Conservation (phyloP, 2,888 invertebrate species). For the Hoplodrina blanda region DNA sequence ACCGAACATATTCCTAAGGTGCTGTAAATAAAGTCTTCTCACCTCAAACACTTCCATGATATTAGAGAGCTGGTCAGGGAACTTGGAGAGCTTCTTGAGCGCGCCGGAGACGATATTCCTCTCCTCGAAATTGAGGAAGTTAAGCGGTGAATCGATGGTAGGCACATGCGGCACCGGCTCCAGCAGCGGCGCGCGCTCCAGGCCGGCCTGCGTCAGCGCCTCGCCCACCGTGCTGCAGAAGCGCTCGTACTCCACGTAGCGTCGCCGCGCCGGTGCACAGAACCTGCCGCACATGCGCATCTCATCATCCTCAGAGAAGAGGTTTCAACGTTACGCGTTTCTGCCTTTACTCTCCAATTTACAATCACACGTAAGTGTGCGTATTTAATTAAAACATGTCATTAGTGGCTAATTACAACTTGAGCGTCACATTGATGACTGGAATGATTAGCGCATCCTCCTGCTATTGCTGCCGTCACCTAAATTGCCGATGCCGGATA, state of each 20-base stretch:
- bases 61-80: constrained; percentile 92
- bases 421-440: too few species aligned
- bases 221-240: constrained; percentile 93
- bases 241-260: constrained; percentile 92
- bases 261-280: constrained; percentile 91
- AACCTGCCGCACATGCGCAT: constrained; percentile 85
- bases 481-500: too few species aligned
- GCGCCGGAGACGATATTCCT: constrained; percentile 91
- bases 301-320: too few species aligned
- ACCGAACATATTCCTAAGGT: too few species aligned
- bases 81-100: constrained; percentile 92
- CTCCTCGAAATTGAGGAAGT: constrained; percentile 94
- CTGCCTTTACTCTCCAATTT: too few species aligned
- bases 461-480: too few species aligned
- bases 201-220: constrained; percentile 92
- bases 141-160: constrained; percentile 90
- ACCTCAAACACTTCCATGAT: constrained; percentile 93
- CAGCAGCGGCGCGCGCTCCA: constrained; percentile 93
- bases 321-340: too few species aligned
- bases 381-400: too few species aligned
- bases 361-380: too few species aligned
- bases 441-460: too few species aligned
- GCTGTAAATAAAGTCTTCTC: constrained; percentile 5
- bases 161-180: constrained; percentile 93
- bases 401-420: too few species aligned